These are phyloP conservation scores for Xestia ashworthii DNA, from an alignment of 2,888 invertebrate species.

Conservation along the genomic window DNA sequence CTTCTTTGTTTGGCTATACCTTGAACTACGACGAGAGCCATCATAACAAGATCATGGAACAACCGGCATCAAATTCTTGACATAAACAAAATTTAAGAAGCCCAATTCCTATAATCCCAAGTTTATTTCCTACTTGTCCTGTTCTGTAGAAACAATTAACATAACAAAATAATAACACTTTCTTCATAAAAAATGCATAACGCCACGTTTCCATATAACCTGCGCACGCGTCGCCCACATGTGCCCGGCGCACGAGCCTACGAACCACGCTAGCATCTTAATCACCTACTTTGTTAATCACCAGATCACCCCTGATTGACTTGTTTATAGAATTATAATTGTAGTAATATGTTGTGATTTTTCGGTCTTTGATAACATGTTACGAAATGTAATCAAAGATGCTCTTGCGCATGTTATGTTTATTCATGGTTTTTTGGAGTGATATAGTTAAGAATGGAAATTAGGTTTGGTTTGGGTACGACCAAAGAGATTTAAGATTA, in stretches of 20 bases:
- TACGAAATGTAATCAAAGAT: constrained; percentile 43
- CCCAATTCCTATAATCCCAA: too few species aligned
- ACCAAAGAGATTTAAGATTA: background rate
- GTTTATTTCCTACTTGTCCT: background rate
- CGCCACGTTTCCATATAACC: constrained; percentile 51
- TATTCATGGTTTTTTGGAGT: constrained; percentile 36
- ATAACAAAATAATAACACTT: constrained; percentile 60
- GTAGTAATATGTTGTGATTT: constrained; percentile 45
- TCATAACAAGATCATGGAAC: background rate
- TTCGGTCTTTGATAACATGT: constrained; percentile 41
- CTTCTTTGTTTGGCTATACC: background rate
- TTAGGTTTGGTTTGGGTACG: background rate
- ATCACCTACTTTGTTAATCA: constrained; percentile 62
- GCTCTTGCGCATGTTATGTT: constrained; percentile 33
- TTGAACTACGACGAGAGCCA: background rate
- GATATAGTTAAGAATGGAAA: constrained; percentile 5
- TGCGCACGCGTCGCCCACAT: constrained; percentile 65
- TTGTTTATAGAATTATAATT: constrained; percentile 48
- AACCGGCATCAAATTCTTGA: background rate
- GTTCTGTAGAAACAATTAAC: constrained; percentile 27
- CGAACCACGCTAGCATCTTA: constrained; percentile 57
- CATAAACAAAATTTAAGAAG: too few species aligned
- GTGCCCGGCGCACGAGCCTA: constrained; percentile 61
- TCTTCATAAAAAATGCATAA: constrained; percentile 62
- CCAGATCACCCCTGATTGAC: constrained; percentile 57